Percentiles rank a stretch among this genome's conserved stretches.
Conservation (phyloP, 2,888 invertebrate species). For the Blomia tropicalis region DNA sequence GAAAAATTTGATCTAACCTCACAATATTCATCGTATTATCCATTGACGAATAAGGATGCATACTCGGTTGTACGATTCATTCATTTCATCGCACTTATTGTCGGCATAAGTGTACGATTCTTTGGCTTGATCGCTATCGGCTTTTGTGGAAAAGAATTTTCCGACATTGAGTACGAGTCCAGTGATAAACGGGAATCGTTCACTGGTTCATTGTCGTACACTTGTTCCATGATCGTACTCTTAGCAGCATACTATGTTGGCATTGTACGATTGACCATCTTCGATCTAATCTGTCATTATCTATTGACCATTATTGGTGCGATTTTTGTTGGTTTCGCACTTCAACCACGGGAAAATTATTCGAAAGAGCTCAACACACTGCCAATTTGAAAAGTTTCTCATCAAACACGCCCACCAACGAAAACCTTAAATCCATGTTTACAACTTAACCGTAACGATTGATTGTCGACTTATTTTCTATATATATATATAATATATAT, state of each 20-base stretch:
- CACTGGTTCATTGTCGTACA: constrained; percentile 9
- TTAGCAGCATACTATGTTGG: constrained; percentile 6
- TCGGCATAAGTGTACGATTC: neutral
- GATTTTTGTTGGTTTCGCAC: neutral
- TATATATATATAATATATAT: no score
- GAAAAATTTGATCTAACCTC: neutral
- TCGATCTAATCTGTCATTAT: neutral
- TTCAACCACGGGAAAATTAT: neutral
- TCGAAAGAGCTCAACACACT: neutral
- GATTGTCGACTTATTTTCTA: no score
- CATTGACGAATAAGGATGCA: neutral
- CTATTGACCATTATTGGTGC: neutral
- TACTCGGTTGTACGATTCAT: constrained; percentile 10
- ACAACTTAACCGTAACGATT: no score
- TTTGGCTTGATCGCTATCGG: constrained; percentile 6
- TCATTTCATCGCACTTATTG: neutral
- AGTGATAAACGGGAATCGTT: constrained; percentile 6
- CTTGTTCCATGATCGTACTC: constrained; percentile 5
- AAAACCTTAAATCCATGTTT: no score
- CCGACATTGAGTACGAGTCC: neutral
- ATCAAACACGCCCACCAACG: no score
- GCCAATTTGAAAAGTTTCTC: neutral
- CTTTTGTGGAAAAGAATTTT: neutral
- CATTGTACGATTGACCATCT: neutral
- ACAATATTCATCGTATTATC: neutral